Conservation (phyloP, 2,888 invertebrate genomes). For the Pediacus dermestoides region DNA sequence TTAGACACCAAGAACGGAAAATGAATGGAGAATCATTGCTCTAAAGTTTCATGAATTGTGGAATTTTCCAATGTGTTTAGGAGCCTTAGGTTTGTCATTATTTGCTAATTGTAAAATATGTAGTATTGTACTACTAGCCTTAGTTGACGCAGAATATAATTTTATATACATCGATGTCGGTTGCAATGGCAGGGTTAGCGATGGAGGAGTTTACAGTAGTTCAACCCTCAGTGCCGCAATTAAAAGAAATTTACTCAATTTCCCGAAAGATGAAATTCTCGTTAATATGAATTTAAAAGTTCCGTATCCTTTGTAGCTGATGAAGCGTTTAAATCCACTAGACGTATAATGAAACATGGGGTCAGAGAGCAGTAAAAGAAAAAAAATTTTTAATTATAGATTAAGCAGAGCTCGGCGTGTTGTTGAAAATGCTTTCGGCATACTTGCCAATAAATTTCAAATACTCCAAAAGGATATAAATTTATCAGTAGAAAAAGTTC, state of each 20-base stretch:
- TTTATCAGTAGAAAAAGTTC: constrained; percentile 2
- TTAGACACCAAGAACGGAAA: constrained; percentile 4
- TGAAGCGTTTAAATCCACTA: constrained; percentile 10
- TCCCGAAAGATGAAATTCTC: constrained; percentile 11
- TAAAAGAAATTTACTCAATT: constrained; percentile 10
- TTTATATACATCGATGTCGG: constrained; percentile 15
- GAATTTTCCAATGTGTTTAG: constrained; percentile 15
- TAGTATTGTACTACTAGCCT: constrained; percentile 12
- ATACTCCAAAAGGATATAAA: neutral
- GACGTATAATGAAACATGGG: constrained; percentile 12
- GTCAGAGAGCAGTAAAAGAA: constrained; percentile 7
- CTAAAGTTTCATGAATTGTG: constrained; percentile 6
- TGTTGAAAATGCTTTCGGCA: constrained; percentile 12
- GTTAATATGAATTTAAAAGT: constrained; percentile 7
- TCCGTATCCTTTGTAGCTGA: constrained; percentile 13
- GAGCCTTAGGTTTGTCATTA: constrained; percentile 9
- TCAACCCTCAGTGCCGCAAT: constrained; percentile 5
- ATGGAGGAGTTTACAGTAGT: constrained; percentile 12
- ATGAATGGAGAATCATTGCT: constrained; percentile 10
- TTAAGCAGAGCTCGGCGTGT: constrained; percentile 8
- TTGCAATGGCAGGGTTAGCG: constrained; percentile 11
- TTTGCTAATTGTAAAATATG: constrained; percentile 12
- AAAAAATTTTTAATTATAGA: constrained; percentile 12
- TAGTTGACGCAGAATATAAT: constrained; percentile 16
- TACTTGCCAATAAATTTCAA: constrained; percentile 9